A percentile compares a stretch with the other conserved stretches of the same genome.
Conservation (phyloP, 2,113 vertebrate genomes). For the Henicopernis longicauda region DNA sequence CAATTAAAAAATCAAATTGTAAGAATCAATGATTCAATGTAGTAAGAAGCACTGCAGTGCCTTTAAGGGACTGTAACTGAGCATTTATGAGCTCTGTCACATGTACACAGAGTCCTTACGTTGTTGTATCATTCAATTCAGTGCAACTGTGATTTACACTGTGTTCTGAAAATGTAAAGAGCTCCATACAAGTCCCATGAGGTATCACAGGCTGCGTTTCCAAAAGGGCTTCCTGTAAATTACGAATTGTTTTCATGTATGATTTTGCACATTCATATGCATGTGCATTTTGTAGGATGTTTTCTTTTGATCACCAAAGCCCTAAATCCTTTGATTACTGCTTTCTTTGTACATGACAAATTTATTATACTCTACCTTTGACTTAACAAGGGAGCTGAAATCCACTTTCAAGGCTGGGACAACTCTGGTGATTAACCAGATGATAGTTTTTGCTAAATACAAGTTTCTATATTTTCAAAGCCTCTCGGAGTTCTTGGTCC, state of each 20-base stretch:
- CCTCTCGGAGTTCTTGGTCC: not conserved
- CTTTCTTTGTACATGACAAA: not conserved
- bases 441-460: not conserved
- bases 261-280: not conserved
- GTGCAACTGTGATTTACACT: not conserved
- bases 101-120: not conserved
- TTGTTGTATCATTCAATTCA: not conserved
- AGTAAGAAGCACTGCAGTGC: not conserved
- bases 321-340: not conserved
- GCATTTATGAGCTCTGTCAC: not conserved
- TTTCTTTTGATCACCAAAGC: constrained; percentile 12
- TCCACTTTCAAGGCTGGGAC: not conserved
- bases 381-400: not conserved
- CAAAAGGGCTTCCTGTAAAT: not conserved
- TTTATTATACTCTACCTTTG: not conserved
- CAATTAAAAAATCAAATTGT: not conserved
- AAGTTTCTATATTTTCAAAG: not conserved
- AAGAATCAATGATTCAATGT: not conserved
- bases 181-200: not conserved
- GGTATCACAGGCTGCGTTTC: not conserved
- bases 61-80: not conserved
- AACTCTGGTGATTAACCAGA: not conserved
- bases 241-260: not conserved
- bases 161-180: not conserved
- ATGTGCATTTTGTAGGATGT: not conserved